Conservation (phyloP, 2,888 invertebrate species). For the Mimachlamys varia region DNA sequence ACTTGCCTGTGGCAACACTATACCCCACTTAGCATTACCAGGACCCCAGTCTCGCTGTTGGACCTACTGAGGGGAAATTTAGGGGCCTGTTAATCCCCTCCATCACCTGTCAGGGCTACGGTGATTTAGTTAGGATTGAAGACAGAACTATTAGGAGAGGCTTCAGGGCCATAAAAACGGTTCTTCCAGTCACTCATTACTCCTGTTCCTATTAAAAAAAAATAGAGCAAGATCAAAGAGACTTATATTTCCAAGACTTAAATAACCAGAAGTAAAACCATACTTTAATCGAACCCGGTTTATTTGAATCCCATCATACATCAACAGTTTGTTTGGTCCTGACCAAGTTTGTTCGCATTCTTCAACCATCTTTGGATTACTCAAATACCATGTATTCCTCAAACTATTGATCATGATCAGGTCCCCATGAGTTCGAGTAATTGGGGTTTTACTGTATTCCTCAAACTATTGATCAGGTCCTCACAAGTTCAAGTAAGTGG, state of each 20-base stretch:
- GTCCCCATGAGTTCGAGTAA: background rate
- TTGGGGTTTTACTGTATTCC: no score
- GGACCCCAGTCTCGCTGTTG: background rate
- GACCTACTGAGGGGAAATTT: background rate
- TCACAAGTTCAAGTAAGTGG: background rate
- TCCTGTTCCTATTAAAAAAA: slow-evolving; percentile 3
- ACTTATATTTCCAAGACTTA: background rate
- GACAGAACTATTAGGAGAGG: background rate
- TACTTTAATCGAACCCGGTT: no score
- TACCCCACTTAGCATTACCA: background rate
- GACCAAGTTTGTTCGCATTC: no score
- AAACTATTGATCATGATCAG: no score
- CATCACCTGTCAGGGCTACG: background rate
- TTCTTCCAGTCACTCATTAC: background rate
- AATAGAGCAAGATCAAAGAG: background rate
- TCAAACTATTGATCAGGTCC: no score
- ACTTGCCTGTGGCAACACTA: background rate
- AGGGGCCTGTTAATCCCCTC: background rate
- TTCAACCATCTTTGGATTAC: no score
- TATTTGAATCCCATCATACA: no score
- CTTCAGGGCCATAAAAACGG: background rate
- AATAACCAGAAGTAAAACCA: no score
- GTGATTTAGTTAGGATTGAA: background rate
- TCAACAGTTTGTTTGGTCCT: no score
- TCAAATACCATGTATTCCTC: no score